Evolutionary conservation across 2,888 invertebrate genomes (phyloP).

Genomic region (Desoria tigrina): DNA sequence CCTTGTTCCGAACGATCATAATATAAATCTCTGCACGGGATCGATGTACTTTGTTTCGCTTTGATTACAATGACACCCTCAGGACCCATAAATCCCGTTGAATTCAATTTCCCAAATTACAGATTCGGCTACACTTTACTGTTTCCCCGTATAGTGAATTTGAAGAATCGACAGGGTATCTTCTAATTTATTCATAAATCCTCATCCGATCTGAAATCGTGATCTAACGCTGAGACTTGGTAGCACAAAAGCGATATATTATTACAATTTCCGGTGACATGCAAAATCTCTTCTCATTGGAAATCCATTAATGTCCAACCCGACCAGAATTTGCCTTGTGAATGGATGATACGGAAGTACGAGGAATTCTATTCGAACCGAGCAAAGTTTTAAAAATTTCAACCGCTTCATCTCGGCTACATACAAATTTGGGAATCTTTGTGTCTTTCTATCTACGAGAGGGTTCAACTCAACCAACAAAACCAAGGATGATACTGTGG

Average conservation of each 20-base stretch:
- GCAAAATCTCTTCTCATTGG: neutral
- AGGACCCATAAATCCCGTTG: constrained; percentile 5
- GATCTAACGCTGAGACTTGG: neutral
- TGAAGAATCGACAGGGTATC: neutral
- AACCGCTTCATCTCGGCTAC: too few species aligned
- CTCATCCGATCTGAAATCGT: neutral
- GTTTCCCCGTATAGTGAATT: too few species aligned
- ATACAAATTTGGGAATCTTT: too few species aligned
- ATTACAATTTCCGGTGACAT: neutral
- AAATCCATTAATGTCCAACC: too few species aligned
- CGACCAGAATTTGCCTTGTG: too few species aligned
- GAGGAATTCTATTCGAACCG: too few species aligned
- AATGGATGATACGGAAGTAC: too few species aligned
- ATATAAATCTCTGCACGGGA: too few species aligned
- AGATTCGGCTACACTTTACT: constrained; percentile 12
- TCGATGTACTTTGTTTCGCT: neutral
- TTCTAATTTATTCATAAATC: neutral
- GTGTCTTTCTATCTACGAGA: neutral
- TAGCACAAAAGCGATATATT: neutral
- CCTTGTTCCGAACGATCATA: neutral
- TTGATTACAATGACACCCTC: constrained; percentile 23
- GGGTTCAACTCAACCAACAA: neutral
- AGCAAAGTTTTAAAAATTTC: too few species aligned
- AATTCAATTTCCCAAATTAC: constrained; percentile 30
- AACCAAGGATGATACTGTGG: too few species aligned